These are phyloP conservation scores for Paramacrobiotus metropolitanus DNA, from an alignment of 1,140 invertebrate species.

Conservation along the genomic window DNA sequence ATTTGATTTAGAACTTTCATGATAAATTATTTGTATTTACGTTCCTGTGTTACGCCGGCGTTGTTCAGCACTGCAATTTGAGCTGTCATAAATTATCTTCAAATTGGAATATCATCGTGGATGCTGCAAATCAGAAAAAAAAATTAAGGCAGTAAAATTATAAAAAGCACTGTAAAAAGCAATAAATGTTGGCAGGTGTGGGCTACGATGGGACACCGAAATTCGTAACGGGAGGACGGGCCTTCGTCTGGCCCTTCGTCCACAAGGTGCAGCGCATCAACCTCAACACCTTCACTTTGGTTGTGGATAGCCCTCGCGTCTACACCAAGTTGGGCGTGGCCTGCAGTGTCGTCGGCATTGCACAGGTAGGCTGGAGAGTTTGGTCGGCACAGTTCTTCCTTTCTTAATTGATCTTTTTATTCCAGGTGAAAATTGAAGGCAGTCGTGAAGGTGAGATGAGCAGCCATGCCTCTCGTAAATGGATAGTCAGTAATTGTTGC, in stretches of 20 bases:
- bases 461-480: no score
- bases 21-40: no score
- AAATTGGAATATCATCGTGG: no score
- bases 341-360: constrained; percentile 86
- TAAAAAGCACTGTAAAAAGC: no score
- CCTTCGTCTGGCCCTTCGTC: constrained; percentile 84
- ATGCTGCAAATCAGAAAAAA: no score
- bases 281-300: constrained; percentile 22
- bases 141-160: no score
- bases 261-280: constrained; percentile 66
- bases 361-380: constrained; percentile 39
- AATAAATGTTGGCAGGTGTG: not conserved
- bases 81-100: no score
- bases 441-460: constrained; percentile 87
- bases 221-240: constrained; percentile 72
- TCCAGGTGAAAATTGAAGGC: constrained; percentile 81
- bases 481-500: no score
- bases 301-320: constrained; percentile 35
- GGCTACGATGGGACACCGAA: constrained; percentile 19
- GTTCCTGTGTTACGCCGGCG: no score
- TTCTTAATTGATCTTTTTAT: constrained; percentile 2
- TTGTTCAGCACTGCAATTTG: no score
- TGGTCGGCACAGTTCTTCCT: not conserved
- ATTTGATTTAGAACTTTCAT: no score
- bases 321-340: constrained; percentile 90